Base-by-base conservation (phyloP, 1,140 invertebrate species). In the Euura saliciscinereae region DNA sequence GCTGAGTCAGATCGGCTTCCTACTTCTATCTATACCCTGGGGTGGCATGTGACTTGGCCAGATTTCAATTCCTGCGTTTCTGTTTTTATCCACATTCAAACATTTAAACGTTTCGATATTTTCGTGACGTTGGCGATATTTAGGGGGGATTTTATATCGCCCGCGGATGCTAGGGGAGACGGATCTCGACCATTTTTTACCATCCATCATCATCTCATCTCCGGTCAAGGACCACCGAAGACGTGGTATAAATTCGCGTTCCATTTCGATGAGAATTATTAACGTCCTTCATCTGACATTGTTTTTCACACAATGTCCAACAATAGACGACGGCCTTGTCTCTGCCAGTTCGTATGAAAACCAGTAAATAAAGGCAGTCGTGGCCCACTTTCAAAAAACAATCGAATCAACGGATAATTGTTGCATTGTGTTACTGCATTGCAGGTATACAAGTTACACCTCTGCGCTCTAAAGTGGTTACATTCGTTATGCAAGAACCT, bases 1-100 rank as follows among this genome's bases (percentile, higher is more conserved):
- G 79, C 77, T 84, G 83, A 84, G 78, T 84, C 83, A 84, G 73
- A 73, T 66, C 70, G 74, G 79, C 82, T 82, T 83, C 81, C 81
- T 81, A 80, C 77, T 84, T 83, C 78, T 82, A 82, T 81, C 73
- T 59, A 59, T 59, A 59, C 13, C 51, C 51, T 59, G 51, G 8
- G 10, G 8, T 11, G 51, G 51, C 51, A 59, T 59, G 51, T 59
- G 51, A 59, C 51, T 59, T 59, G 51, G 51, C 51, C 51, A 59
- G 8, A 8, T 59, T n/a, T 59, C 51, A 59, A 59, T 59, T 59
- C 51, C 51, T 59, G 51, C 8, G 8, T 59, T 59, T 59, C 6
- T 28, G 28, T 28, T 28, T 28, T 28, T 28, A 28, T 28, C 28
- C 28, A 28, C 28, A 28, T 28, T 1, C 28, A 28, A 28, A 28